Conservation (phyloP, 2,113 vertebrate species). For the Phyllostomus discolor region DNA sequence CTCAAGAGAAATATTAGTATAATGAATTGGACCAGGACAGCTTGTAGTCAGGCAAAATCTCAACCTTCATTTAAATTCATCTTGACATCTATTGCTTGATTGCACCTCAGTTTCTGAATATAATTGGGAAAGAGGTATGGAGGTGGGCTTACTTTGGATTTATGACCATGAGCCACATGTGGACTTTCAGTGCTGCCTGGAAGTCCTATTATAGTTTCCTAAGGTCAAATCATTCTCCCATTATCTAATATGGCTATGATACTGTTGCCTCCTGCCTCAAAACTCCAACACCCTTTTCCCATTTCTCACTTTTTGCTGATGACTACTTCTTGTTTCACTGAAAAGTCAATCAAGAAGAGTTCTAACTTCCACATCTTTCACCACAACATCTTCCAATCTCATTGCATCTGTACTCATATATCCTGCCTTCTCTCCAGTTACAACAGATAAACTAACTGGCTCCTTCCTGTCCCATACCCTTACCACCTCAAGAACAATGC, state of each 20-base stretch:
- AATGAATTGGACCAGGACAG: not conserved
- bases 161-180: not conserved
- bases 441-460: not conserved
- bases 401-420: not conserved
- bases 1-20: not conserved
- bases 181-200: not conserved
- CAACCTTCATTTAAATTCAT: slow-evolving; percentile 23
- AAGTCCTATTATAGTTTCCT: not conserved
- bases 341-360: not conserved
- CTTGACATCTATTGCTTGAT: not conserved
- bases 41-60: not conserved
- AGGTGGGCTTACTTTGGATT: not conserved
- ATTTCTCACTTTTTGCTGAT: slow-evolving; percentile 10
- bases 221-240: not conserved
- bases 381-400: not conserved
- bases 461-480: not conserved
- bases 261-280: not conserved
- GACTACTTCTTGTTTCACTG: not conserved
- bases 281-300: not conserved
- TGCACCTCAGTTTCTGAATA: slow-evolving; percentile 13
- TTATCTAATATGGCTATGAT: not conserved
- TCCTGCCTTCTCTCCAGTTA: not conserved
- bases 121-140: not conserved
- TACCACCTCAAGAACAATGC: not conserved
- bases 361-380: not conserved